These are phyloP conservation scores for Graptemys geographica DNA, from an alignment of 2,797 vertebrate species.

Conservation along the genomic window DNA sequence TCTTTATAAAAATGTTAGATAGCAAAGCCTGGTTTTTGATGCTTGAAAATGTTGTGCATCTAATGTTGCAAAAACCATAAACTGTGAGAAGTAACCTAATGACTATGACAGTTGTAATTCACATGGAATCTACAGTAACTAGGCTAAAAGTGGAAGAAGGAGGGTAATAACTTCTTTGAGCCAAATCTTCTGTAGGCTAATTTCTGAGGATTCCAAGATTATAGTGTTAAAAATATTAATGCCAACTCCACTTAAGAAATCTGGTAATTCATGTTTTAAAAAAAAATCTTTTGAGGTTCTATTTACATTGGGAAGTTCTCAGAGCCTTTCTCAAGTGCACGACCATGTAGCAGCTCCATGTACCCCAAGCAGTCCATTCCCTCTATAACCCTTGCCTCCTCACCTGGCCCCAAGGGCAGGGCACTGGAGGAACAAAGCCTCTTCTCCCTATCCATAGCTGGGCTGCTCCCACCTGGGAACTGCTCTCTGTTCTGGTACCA, in stretches of 20 bases:
- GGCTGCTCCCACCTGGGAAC: neutral
- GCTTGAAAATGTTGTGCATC: slow-evolving; percentile 73
- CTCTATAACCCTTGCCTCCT: neutral
- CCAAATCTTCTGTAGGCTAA: slow-evolving; percentile 2
- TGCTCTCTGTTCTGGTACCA: too few relatives aligned
- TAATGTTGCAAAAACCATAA: slow-evolving; percentile 75
- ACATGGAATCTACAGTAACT: neutral
- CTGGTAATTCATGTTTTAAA: neutral
- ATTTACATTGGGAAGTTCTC: neutral
- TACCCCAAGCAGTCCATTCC: too few relatives aligned
- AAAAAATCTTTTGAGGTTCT: neutral
- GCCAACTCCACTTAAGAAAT: neutral
- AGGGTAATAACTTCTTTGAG: neutral
- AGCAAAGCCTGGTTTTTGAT: slow-evolving; percentile 76
- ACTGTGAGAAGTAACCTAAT: slow-evolving; percentile 71
- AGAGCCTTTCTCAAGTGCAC: neutral
- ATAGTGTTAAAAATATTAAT: neutral
- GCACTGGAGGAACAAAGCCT: too few relatives aligned
- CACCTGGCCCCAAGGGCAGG: neutral
- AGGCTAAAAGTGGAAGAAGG: slow-evolving; percentile 39
- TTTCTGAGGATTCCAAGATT: neutral
- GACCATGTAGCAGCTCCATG: too few relatives aligned
- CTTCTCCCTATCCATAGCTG: too few relatives aligned
- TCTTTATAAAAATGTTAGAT: slow-evolving; percentile 82
- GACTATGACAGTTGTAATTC: slow-evolving; percentile 35